These are phyloP conservation scores for Polyergus mexicanus DNA, from an alignment of 1,140 invertebrate genomes.

Conservation along the genomic window DNA sequence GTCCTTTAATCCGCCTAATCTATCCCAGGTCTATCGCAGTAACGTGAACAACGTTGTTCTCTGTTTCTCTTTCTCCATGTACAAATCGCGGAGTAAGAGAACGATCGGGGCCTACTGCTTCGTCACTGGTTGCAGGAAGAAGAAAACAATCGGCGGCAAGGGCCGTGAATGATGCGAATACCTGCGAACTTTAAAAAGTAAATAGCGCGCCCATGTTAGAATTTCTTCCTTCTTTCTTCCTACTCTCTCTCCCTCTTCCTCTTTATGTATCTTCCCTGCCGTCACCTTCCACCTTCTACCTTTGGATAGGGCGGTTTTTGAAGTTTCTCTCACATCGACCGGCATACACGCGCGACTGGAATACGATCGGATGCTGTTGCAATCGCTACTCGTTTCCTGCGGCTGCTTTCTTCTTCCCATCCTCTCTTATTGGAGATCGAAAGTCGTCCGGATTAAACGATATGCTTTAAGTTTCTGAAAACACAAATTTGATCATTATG, in stretches of 20 bases:
- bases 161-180: conserved; percentile 62
- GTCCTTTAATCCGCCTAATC: background rate
- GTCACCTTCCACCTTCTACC: background rate
- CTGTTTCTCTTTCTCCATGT: background rate
- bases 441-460: conserved; percentile 43
- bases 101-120: background rate
- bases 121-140: conserved; percentile 11
- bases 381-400: conserved; percentile 53
- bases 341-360: background rate
- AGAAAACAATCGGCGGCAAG: conserved; percentile 54
- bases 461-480: conserved; percentile 55
- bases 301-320: conserved; percentile 21
- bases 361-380: background rate
- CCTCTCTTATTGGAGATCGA: conserved; percentile 38
- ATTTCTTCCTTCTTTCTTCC: conserved; percentile 40
- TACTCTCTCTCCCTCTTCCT: background rate
- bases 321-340: conserved; percentile 29
- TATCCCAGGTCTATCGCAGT: conserved; percentile 6
- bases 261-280: background rate
- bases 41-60: background rate
- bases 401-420: conserved; percentile 61
- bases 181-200: conserved; percentile 62
- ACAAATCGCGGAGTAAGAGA: conserved; percentile 3
- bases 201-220: conserved; percentile 52
- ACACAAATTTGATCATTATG: conserved; percentile 45